Percentiles rank a stretch among this genome's conserved stretches.
Conservation (phyloP, 2,888 invertebrate genomes). For the Miltochrista miniata region DNA sequence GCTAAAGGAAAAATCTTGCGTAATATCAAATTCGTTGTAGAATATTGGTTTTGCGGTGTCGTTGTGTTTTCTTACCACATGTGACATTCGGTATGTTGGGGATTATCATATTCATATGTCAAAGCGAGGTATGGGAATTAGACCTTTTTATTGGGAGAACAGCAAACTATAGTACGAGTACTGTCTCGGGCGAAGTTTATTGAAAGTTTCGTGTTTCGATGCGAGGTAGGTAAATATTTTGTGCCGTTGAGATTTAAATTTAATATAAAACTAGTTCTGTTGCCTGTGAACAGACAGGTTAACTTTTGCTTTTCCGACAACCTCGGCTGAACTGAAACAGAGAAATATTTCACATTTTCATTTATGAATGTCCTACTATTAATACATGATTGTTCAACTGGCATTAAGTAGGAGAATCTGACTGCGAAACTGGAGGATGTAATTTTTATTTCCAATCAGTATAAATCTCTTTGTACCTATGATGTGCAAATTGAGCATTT, state of each 20-base stretch:
- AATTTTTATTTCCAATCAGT: too few species aligned
- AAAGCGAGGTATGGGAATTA: conserved; percentile 29
- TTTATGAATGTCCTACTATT: too few species aligned
- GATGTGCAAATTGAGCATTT: too few species aligned
- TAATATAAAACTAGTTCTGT: conserved; percentile 28
- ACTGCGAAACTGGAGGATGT: too few species aligned
- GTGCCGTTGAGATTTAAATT: conserved; percentile 21
- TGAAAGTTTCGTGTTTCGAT: conserved; percentile 11
- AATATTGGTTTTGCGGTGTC: conserved; percentile 1
- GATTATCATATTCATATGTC: conserved; percentile 55
- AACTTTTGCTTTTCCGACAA: conserved; percentile 41
- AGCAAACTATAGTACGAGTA: conserved; percentile 20
- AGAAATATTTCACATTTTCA: conserved; percentile 2
- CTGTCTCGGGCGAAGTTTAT: conserved; percentile 13
- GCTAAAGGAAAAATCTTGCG: too few species aligned
- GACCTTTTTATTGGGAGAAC: conserved; percentile 39
- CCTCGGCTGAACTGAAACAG: conserved; percentile 11
- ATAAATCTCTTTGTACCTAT: too few species aligned
- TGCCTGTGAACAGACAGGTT: conserved; percentile 30
- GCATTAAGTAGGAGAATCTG: too few species aligned
- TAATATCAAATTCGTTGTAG: too few species aligned
- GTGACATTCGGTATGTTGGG: conserved; percentile 40
- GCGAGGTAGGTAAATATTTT: conserved; percentile 13
- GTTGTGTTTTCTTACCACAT: conserved; percentile 42
- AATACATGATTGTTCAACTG: too few species aligned